Evolutionary conservation across 2,797 vertebrate species (phyloP).

Genomic region (Dendrocincla fuliginosa): DNA sequence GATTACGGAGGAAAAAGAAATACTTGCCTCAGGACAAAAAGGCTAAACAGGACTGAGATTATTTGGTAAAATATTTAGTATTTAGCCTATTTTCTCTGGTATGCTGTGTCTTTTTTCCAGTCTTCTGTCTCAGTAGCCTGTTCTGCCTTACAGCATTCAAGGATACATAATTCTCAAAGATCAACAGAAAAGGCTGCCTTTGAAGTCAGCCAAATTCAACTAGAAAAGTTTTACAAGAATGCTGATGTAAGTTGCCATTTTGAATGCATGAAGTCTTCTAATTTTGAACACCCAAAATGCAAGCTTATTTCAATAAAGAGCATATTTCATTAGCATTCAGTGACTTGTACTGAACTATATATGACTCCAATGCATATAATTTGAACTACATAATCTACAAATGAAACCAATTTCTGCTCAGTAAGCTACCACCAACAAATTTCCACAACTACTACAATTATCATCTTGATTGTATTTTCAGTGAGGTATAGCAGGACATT

Average conservation of each 20-base stretch:
- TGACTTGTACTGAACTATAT: background rate
- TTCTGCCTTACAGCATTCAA: background rate
- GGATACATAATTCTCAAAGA: background rate
- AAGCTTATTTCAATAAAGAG: background rate
- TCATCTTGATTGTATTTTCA: background rate
- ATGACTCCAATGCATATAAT: background rate
- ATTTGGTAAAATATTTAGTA: background rate
- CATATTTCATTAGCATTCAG: background rate
- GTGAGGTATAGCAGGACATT: background rate
- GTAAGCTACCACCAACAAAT: background rate
- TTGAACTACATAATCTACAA: background rate
- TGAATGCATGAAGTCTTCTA: background rate
- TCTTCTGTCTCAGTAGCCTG: background rate
- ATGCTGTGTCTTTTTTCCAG: background rate
- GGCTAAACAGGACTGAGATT: background rate
- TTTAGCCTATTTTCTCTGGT: background rate
- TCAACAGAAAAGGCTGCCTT: background rate
- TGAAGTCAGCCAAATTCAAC: constrained; percentile 16
- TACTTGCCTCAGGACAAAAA: background rate
- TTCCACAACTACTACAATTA: background rate
- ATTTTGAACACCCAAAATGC: background rate
- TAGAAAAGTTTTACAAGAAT: background rate
- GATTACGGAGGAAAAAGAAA: background rate
- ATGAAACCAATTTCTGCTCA: background rate
- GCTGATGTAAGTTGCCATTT: background rate